Conservation (phyloP, 2,888 invertebrate genomes). For the Copidosoma aretas region DNA sequence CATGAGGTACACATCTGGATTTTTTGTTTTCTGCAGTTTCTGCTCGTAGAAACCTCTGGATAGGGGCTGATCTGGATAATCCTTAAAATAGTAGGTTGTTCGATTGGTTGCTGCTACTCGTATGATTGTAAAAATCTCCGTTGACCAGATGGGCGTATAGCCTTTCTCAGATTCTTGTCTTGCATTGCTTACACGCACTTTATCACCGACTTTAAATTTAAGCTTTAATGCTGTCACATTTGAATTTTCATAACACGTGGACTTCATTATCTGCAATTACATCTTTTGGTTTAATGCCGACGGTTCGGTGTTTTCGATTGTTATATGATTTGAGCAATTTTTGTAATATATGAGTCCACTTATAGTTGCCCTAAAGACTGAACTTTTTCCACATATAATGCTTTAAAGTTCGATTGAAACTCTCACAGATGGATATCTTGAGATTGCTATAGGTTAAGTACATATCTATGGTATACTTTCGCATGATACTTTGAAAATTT, state of each 20-base stretch:
- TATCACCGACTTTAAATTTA: constrained; percentile 37
- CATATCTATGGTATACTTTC: constrained; percentile 27
- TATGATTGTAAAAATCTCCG: no score
- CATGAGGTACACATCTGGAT: no score
- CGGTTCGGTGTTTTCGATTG: constrained; percentile 8
- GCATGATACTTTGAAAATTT: constrained; percentile 26
- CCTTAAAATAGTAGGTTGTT: no score
- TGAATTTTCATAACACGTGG: neutral
- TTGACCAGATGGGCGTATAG: no score
- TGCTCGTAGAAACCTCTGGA: no score
- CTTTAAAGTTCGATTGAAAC: constrained; percentile 47
- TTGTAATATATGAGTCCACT: constrained; percentile 17
- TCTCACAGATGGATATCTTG: constrained; percentile 51
- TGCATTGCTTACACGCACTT: constrained; percentile 37
- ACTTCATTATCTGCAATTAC: constrained; percentile 36
- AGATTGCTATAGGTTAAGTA: constrained; percentile 42
- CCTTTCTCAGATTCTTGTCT: no score
- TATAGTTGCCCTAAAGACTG: constrained; percentile 5
- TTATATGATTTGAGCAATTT: neutral
- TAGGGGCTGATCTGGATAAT: no score
- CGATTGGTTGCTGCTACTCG: no score
- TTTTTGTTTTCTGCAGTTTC: no score
- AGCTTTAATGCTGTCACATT: constrained; percentile 9
- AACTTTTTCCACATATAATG: constrained; percentile 28
- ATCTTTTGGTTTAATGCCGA: constrained; percentile 21